Evolutionary conservation across 2,888 invertebrate species (phyloP).

Genomic region (Parnassius orleans): DNA sequence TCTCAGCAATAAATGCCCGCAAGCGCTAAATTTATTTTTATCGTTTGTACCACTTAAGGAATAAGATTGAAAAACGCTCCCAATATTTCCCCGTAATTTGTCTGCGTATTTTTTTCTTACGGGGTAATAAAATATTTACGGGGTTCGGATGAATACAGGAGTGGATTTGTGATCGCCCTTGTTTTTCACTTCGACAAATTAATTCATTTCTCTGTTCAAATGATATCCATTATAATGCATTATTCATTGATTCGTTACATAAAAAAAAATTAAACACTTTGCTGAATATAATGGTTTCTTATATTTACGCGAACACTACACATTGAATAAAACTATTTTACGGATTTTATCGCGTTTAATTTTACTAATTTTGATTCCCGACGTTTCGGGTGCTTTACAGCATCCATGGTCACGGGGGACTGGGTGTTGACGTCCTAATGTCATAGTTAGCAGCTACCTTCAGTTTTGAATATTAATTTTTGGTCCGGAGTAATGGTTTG

Average conservation of each 20-base stretch:
- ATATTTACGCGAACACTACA: too few species aligned
- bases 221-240: constrained; percentile 22
- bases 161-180: constrained; percentile 53
- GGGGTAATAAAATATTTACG: constrained; percentile 76
- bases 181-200: constrained; percentile 63
- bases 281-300: too few species aligned
- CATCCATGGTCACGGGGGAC: too few species aligned
- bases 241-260: constrained; percentile 24
- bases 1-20: constrained; percentile 76
- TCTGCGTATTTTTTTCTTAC: constrained; percentile 63
- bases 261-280: constrained; percentile 10
- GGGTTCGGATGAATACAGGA: constrained; percentile 68
- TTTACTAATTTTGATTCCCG: too few species aligned
- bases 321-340: too few species aligned
- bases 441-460: too few species aligned
- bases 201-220: constrained; percentile 58
- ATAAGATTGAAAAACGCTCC: constrained; percentile 76
- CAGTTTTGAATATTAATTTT: too few species aligned
- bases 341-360: too few species aligned
- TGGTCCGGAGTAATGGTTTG: too few species aligned
- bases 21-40: constrained; percentile 77
- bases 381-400: too few species aligned
- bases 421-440: too few species aligned
- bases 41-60: constrained; percentile 77
- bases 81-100: constrained; percentile 72